phyloP scores from a whole-genome alignment of 2,888 invertebrate species.

The Lagria hirta region DNA sequence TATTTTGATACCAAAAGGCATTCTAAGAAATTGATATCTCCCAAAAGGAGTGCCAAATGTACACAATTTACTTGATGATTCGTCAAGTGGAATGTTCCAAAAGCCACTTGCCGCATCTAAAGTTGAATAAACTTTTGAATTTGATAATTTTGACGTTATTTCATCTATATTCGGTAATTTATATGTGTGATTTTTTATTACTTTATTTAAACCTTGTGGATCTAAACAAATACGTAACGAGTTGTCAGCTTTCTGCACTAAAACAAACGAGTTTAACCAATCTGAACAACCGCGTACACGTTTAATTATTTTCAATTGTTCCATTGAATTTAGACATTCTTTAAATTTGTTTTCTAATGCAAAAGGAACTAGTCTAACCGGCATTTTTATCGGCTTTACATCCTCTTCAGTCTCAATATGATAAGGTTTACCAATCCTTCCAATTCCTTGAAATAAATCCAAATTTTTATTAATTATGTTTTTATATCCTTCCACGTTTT shows the following conservation, averaged over 20 bases:
- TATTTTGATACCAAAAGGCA: slow-evolving; percentile 19
- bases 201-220: slow-evolving; percentile 29
- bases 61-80: slow-evolving; percentile 25
- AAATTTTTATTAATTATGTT: slow-evolving; percentile 4
- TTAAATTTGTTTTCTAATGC: slow-evolving; percentile 25
- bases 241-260: slow-evolving; percentile 29
- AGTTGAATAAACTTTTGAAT: slow-evolving; percentile 24
- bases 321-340: slow-evolving; percentile 5
- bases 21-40: slow-evolving; percentile 22
- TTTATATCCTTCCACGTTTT: background rate
- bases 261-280: slow-evolving; percentile 31
- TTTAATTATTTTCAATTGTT: slow-evolving; percentile 21
- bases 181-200: slow-evolving; percentile 20
- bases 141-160: slow-evolving; percentile 24
- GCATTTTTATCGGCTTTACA: slow-evolving; percentile 20
- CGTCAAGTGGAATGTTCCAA: slow-evolving; percentile 26
- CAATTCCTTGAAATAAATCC: slow-evolving; percentile 22
- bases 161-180: slow-evolving; percentile 26
- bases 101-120: slow-evolving; percentile 27
- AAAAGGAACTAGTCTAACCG: slow-evolving; percentile 28
- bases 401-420: slow-evolving; percentile 24
- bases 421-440: slow-evolving; percentile 22
- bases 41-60: slow-evolving; percentile 29
- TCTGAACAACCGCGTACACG: too few relatives aligned
- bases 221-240: slow-evolving; percentile 32